Base-by-base conservation (phyloP, 2,797 vertebrate genomes). In the Typhlichthys eigenmanni region DNA sequence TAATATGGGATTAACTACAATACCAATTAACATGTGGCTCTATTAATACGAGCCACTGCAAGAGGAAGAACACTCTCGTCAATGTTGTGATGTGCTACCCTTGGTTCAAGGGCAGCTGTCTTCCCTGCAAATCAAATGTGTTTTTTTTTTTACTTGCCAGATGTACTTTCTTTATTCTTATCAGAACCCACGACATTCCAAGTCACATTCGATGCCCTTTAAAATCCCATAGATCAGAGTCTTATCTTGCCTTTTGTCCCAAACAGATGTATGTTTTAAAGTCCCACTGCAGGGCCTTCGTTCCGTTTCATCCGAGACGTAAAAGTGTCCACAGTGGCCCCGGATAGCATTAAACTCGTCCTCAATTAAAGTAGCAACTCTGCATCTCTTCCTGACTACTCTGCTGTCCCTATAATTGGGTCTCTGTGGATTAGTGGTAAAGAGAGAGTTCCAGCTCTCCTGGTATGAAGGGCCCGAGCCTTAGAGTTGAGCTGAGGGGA, bases 1-100 rank as follows among this genome's bases (percentile, higher is more conserved):
- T 89, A 90, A 91, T 92, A 91, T 87, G 81, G 90, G 91, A 92
- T 93, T 93, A 93, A 91, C 85, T 84, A 86, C 87, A 91, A 89
- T 89, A 78, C 90, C 93, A 93, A 93, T 92, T 93, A 93, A 92
- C 88, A 88, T 80, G 88, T 81, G 85, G 79, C 80, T 87, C 81
- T 64, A 71, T 87, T 87, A 86, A 85, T 86, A 79, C 60, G 68
- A 81, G 85, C 74, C 73, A 71, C 76, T 80, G 79, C 60, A 45
- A 85, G 78, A 73, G 65, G 68, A 84, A 57, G 14, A 63, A 70
- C 60, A 72, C 59, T 73, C 55, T 43, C 19, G 32, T 9, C 14
- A 68, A 50, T 61, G 63, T 19, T 43, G 54, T 76, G 62, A 78
- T 69, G 72, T 55, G 56, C 71, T 51, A 32, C 58, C 12, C 19